Conservation (phyloP, 1,140 invertebrate species). For the Aethina tumida region DNA sequence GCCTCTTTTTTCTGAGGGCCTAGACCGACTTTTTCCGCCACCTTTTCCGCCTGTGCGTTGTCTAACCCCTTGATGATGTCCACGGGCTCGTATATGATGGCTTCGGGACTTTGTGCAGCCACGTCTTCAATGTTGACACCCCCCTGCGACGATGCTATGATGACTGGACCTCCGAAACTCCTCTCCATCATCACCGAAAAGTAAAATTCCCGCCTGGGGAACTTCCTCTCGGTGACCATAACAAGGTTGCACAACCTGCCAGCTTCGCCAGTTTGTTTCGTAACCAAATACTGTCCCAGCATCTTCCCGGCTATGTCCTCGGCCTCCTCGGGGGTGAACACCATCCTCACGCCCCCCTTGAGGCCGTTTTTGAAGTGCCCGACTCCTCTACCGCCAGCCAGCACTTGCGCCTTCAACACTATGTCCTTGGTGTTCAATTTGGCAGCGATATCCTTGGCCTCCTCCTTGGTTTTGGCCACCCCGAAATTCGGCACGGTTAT, state of each 20-base stretch:
- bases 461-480: conserved; percentile 75
- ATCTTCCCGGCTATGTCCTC: conserved; percentile 76
- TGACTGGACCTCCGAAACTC: conserved; percentile 83
- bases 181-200: conserved; percentile 96
- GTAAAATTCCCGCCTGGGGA: conserved; percentile 90
- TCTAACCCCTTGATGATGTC: conserved; percentile 77
- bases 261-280: conserved; percentile 91
- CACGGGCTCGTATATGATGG: conserved; percentile 87
- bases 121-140: conserved; percentile 97
- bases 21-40: conserved; percentile 75
- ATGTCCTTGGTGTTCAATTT: conserved; percentile 76
- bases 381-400: conserved; percentile 91
- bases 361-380: conserved; percentile 86
- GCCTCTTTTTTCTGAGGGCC: conserved; percentile 61
- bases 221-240: conserved; percentile 92
- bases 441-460: conserved; percentile 72
- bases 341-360: conserved; percentile 87
- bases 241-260: conserved; percentile 91
- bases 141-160: conserved; percentile 92
- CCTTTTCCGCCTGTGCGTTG: conserved; percentile 60
- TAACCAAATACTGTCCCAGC: conserved; percentile 84
- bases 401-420: conserved; percentile 95
- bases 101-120: conserved; percentile 81
- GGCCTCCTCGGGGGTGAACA: conserved; percentile 82
- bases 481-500: conserved; percentile 91